These are phyloP conservation scores for Agrotis segetum DNA, from an alignment of 2,888 invertebrate genomes.

Conservation along the genomic window DNA sequence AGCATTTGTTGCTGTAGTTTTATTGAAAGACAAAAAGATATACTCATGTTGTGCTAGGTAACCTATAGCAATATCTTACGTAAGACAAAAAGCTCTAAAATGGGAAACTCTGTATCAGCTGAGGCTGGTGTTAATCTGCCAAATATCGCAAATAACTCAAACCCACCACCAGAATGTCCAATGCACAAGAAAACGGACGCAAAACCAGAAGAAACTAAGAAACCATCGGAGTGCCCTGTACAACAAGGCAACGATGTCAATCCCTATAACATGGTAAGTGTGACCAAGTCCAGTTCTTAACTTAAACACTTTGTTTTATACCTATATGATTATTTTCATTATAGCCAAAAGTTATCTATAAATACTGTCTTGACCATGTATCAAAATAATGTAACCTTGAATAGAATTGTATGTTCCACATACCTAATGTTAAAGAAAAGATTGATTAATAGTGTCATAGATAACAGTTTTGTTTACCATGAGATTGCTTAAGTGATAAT, in stretches of 20 bases:
- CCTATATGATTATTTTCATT: background rate
- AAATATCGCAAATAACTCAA: constrained; percentile 65
- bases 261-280: constrained; percentile 93
- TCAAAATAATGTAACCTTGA: constrained; percentile 94
- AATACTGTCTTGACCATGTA: constrained; percentile 23
- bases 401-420: constrained; percentile 31
- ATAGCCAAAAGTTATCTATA: constrained; percentile 2
- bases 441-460: background rate
- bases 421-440: background rate
- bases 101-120: constrained; percentile 87
- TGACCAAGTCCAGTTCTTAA: background rate
- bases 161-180: constrained; percentile 95
- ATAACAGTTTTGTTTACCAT: background rate
- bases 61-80: constrained; percentile 80
- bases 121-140: constrained; percentile 74
- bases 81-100: constrained; percentile 77
- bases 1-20: background rate
- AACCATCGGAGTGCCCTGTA: constrained; percentile 94
- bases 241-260: constrained; percentile 93
- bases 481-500: too few relatives aligned
- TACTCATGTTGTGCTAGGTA: constrained; percentile 59
- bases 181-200: constrained; percentile 93
- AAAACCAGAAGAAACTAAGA: constrained; percentile 62
- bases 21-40: constrained; percentile 15
- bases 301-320: background rate